phyloP scores from a whole-genome alignment of 2,113 vertebrate species.

The Leptocoma aspasia region DNA sequence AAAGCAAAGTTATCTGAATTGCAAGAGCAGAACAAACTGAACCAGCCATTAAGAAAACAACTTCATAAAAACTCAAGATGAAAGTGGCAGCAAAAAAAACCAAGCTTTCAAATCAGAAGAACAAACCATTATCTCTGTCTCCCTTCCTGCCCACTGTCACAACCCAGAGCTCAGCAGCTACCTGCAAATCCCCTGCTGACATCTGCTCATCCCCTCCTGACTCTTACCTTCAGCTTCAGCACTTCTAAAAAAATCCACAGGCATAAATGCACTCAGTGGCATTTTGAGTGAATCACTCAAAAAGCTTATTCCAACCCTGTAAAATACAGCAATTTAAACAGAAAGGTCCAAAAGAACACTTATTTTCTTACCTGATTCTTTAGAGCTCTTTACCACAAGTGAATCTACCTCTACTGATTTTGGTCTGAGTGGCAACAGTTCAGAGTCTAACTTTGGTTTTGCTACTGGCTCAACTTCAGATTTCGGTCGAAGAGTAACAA shows the following conservation, averaged over 20 bases:
- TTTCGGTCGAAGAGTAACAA: conserved; percentile 81
- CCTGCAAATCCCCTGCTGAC: neutral
- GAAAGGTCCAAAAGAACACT: neutral
- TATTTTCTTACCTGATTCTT: conserved; percentile 72
- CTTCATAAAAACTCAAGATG: neutral
- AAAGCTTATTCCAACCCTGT: neutral
- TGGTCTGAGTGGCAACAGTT: conserved; percentile 76
- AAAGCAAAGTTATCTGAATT: conserved; percentile 9
- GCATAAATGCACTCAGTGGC: neutral
- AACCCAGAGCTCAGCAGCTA: neutral
- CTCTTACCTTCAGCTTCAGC: neutral
- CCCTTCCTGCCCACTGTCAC: neutral
- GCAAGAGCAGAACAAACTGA: neutral
- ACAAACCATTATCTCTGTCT: neutral
- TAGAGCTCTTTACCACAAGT: conserved; percentile 63
- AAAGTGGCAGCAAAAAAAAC: neutral
- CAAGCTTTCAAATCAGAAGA: neutral
- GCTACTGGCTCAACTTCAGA: conserved; percentile 80
- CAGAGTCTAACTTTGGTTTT: conserved; percentile 80
- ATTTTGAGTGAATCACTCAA: neutral
- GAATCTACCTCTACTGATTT: conserved; percentile 82
- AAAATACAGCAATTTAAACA: neutral
- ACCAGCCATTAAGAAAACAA: neutral
- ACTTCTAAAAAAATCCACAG: neutral
- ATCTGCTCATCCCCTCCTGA: neutral